Percentiles rank a stretch among this genome's conserved stretches.
Evolutionary conservation across 2,113 vertebrate genomes (phyloP).

Genomic region (Geococcyx californianus): DNA sequence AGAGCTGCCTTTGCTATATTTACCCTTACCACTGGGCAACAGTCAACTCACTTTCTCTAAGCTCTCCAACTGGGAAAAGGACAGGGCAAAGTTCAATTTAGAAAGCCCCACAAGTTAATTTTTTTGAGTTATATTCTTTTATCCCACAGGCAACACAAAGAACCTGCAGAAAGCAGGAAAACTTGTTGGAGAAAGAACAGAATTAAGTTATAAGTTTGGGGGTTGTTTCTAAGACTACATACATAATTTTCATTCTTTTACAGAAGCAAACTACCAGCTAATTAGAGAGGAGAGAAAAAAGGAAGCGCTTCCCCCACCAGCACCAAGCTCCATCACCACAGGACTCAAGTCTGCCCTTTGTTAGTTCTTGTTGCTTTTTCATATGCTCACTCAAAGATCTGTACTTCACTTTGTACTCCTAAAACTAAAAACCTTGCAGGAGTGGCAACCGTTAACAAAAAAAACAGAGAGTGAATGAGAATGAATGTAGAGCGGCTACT

Average conservation of each 20-base stretch:
- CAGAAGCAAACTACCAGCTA: background rate
- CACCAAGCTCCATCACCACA: background rate
- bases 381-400: background rate
- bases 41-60: conserved; percentile 45
- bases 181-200: background rate
- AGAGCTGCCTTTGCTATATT: conserved; percentile 14
- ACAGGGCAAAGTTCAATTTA: conserved; percentile 56
- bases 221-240: background rate
- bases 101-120: conserved; percentile 10
- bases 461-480: background rate
- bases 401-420: background rate
- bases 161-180: conserved; percentile 32
- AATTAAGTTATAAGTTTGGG: background rate
- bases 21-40: conserved; percentile 46
- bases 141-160: conserved; percentile 8
- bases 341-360: background rate
- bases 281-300: conserved; percentile 5
- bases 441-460: background rate
- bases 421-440: background rate
- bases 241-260: conserved; percentile 29
- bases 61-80: conserved; percentile 52
- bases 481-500: background rate
- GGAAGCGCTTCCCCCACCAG: background rate
- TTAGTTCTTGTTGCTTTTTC: background rate
- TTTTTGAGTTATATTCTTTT: conserved; percentile 10